Conservation (phyloP, 2,888 invertebrate species). For the Papilio demoleus region DNA sequence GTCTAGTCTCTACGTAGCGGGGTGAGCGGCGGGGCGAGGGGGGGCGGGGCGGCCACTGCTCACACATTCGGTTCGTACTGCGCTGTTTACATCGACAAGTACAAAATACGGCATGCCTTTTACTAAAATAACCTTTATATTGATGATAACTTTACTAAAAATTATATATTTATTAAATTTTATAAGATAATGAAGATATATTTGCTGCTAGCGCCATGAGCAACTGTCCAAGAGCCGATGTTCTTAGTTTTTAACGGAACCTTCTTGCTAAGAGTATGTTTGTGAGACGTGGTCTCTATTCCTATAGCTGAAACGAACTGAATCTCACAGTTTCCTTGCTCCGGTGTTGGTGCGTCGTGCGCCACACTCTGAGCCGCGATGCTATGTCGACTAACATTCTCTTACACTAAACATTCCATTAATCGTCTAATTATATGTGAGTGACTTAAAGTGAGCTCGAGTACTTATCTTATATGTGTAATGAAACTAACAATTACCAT, state of each 20-base stretch:
- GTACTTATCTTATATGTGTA: constrained; percentile 68
- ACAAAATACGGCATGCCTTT: constrained; percentile 77
- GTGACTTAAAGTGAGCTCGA: constrained; percentile 82
- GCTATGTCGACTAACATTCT: constrained; percentile 61
- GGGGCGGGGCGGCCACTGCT: constrained; percentile 62
- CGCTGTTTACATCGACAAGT: constrained; percentile 73
- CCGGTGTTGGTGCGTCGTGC: constrained; percentile 54
- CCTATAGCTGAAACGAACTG: constrained; percentile 41
- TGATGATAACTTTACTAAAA: constrained; percentile 51
- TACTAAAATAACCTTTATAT: constrained; percentile 56
- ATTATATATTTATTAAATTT: constrained; percentile 28
- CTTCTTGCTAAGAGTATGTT: constrained; percentile 9
- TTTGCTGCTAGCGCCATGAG: constrained; percentile 14
- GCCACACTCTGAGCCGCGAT: constrained; percentile 44
- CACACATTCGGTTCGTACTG: constrained; percentile 60
- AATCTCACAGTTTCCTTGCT: constrained; percentile 50
- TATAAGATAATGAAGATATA: constrained; percentile 2
- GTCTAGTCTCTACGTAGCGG: constrained; percentile 75
- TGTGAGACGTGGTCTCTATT: constrained; percentile 43
- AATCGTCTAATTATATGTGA: constrained; percentile 57
- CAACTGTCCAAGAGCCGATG: constrained; percentile 2
- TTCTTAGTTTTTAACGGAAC: constrained; percentile 1
- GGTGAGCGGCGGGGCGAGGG: no score
- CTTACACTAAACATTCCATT: constrained; percentile 75
- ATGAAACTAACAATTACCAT: constrained; percentile 51